Conservation (phyloP, 1,140 invertebrate genomes). For the Drosophila kohkoa region DNA sequence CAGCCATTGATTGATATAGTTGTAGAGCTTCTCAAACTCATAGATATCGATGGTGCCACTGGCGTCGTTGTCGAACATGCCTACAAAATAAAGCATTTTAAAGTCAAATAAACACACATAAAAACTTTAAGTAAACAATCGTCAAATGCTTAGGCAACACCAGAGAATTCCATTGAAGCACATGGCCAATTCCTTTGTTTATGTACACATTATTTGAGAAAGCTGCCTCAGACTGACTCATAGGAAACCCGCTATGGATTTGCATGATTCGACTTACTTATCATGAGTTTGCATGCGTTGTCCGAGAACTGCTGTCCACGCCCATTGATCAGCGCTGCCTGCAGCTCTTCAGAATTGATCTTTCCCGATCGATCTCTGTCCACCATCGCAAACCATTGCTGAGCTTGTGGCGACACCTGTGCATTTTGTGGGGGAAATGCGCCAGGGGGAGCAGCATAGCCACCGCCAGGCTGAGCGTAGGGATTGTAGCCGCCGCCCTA, state of each 20-base stretch:
- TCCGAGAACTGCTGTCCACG: constrained; percentile 94
- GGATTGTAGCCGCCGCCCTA: constrained; percentile 79
- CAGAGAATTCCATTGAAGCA: not conserved
- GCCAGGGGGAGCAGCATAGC: constrained; percentile 77
- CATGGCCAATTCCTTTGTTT: constrained; percentile 25
- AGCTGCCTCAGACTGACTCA: constrained; percentile 9
- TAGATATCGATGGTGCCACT: constrained; percentile 94
- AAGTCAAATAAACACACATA: constrained; percentile 46
- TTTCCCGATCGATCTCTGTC: constrained; percentile 93
- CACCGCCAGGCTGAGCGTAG: constrained; percentile 57
- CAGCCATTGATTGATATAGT: constrained; percentile 95
- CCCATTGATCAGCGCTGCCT: constrained; percentile 93
- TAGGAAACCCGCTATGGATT: not conserved
- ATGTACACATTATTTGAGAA: constrained; percentile 8
- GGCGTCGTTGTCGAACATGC: constrained; percentile 95
- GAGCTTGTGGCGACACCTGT: constrained; percentile 88
- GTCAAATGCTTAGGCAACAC: constrained; percentile 26
- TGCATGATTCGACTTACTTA: constrained; percentile 87
- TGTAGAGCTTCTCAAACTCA: constrained; percentile 95
- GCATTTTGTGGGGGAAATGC: constrained; percentile 80
- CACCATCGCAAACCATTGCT: constrained; percentile 93
- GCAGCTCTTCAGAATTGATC: constrained; percentile 92
- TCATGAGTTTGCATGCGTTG: constrained; percentile 95
- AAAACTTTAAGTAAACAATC: constrained; percentile 55
- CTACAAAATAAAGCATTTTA: constrained; percentile 83